Conservation (phyloP, 2,888 invertebrate genomes). For the Cataglyphis rosenhaueri region DNA sequence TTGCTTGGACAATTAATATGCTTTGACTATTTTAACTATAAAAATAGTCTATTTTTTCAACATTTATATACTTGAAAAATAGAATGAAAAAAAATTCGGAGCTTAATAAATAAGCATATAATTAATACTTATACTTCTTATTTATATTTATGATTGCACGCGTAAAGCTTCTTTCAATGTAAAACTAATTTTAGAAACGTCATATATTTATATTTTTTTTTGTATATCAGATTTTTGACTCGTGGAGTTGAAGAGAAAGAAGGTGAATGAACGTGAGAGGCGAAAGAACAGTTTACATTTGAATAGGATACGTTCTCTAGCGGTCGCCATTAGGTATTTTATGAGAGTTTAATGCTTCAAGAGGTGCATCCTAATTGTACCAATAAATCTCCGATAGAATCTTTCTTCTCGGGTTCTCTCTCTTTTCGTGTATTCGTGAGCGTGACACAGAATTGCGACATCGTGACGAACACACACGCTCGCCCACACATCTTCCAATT, state of each 20-base stretch:
- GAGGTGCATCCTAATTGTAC: slow-evolving; percentile 84
- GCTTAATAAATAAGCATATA: not conserved
- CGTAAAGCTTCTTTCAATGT: slow-evolving; percentile 1
- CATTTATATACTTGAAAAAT: slow-evolving; percentile 42
- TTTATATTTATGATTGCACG: not conserved
- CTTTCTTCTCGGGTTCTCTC: slow-evolving; percentile 57
- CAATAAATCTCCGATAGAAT: slow-evolving; percentile 83
- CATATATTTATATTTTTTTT: not conserved
- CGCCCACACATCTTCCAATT: slow-evolving; percentile 52
- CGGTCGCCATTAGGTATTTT: slow-evolving; percentile 81
- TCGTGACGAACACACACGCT: slow-evolving; percentile 53
- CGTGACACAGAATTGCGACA: slow-evolving; percentile 33
- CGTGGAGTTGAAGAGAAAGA: not conserved
- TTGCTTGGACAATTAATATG: slow-evolving; percentile 54
- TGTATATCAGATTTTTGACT: not conserved
- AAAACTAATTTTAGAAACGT: slow-evolving; percentile 9
- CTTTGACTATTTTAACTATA: not conserved
- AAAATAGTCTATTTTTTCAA: not conserved
- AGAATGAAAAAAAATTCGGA: not conserved
- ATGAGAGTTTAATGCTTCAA: slow-evolving; percentile 84
- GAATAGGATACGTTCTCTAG: slow-evolving; percentile 62
- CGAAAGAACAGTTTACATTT: slow-evolving; percentile 73
- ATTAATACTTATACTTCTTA: not conserved
- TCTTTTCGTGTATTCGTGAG: slow-evolving; percentile 7
- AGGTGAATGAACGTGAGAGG: slow-evolving; percentile 14